Evolutionary conservation across 2,113 vertebrate species (phyloP).

Genomic region (Campylomormyrus numenius): DNA sequence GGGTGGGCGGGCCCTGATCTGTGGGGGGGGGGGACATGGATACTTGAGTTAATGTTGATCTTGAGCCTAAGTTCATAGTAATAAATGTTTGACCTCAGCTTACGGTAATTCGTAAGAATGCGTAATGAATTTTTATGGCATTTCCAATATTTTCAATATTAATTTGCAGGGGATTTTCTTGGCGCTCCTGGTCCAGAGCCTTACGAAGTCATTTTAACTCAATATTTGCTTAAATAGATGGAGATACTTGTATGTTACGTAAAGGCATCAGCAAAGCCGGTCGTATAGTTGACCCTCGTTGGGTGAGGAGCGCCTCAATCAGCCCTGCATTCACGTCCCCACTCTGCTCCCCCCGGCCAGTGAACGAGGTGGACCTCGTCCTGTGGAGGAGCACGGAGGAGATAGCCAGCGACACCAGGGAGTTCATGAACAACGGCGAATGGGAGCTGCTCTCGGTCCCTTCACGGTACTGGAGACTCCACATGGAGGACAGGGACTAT

Average conservation of each 20-base stretch:
- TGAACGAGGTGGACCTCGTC: slow-evolving; percentile 71
- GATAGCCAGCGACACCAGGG: slow-evolving; percentile 57
- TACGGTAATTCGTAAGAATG: neutral
- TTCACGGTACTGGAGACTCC: slow-evolving; percentile 56
- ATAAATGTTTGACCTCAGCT: neutral
- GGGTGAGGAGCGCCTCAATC: neutral
- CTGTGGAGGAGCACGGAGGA: slow-evolving; percentile 66
- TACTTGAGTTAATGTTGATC: neutral
- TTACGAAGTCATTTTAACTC: neutral
- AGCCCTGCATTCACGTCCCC: slow-evolving; percentile 8
- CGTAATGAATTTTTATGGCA: neutral
- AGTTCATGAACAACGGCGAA: slow-evolving; percentile 71
- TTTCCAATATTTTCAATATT: neutral
- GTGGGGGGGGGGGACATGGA: neutral
- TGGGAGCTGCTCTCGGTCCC: slow-evolving; percentile 78
- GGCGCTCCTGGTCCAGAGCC: neutral
- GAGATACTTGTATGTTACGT: neutral
- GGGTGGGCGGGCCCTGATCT: neutral
- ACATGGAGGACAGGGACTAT: slow-evolving; percentile 54
- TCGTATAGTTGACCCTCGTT: neutral
- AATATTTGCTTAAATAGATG: neutral
- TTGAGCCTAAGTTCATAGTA: neutral
- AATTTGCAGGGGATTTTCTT: neutral
- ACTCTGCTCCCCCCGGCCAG: slow-evolving; percentile 41
- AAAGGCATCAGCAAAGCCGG: neutral